These are phyloP conservation scores for Xylocampa areola DNA, from an alignment of 2,888 invertebrate species.

Conservation along the genomic window DNA sequence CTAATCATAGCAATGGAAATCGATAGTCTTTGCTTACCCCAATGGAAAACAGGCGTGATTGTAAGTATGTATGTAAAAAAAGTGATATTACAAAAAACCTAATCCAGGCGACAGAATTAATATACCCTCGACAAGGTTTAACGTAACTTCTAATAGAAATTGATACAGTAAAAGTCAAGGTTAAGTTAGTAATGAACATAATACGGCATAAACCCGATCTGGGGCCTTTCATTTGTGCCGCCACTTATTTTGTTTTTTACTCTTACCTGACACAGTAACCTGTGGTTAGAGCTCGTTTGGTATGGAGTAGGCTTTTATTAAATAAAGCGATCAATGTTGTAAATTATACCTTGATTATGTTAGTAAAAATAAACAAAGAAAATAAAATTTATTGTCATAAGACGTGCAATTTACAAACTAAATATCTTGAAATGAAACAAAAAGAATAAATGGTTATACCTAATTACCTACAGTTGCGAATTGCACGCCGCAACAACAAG, in stretches of 20 bases:
- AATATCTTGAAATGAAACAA: too few species aligned
- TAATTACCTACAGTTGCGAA: too few species aligned
- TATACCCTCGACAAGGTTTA: conserved; percentile 8
- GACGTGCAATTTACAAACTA: too few species aligned
- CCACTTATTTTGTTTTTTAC: conserved; percentile 49
- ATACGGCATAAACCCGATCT: conserved; percentile 49
- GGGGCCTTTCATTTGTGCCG: conserved; percentile 58
- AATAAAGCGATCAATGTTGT: neutral
- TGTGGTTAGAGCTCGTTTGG: conserved; percentile 38
- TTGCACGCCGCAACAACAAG: too few species aligned
- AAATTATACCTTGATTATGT: neutral
- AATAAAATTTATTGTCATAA: neutral
- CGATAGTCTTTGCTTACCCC: too few species aligned
- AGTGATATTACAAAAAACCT: neutral
- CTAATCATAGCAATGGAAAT: too few species aligned
- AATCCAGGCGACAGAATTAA: conserved; percentile 6
- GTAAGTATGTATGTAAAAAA: too few species aligned
- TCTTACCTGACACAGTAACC: conserved; percentile 52
- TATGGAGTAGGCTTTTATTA: conserved; percentile 25
- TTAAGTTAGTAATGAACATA: conserved; percentile 48
- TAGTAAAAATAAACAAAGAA: too few species aligned
- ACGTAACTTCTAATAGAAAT: conserved; percentile 29
- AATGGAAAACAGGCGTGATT: too few species aligned
- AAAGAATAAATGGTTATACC: too few species aligned
- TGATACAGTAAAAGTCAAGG: conserved; percentile 54